A percentile compares a stretch with the other conserved stretches of the same genome.
phyloP scores from a whole-genome alignment of 2,113 vertebrate genomes.

The Chlorocebus sabaeus region DNA sequence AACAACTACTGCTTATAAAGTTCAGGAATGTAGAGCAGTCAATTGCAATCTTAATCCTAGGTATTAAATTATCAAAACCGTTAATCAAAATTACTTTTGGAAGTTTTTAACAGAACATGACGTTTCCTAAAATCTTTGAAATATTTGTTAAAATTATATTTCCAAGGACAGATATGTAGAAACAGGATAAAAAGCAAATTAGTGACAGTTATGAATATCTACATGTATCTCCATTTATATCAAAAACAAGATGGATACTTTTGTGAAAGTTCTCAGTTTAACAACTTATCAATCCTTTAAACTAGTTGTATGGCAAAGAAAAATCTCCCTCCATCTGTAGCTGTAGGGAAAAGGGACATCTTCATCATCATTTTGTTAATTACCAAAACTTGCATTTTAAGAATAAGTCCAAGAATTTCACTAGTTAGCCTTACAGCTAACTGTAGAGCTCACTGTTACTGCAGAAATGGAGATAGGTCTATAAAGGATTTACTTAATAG shows the following conservation, averaged over 20 bases:
- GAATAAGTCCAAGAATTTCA: background rate
- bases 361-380: background rate
- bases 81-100: background rate
- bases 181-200: background rate
- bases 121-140: background rate
- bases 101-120: background rate
- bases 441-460: background rate
- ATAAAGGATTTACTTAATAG: background rate
- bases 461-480: background rate
- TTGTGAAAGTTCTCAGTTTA: background rate
- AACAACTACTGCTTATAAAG: background rate
- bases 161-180: background rate
- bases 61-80: background rate
- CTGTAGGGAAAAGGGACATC: background rate
- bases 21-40: background rate
- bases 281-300: background rate
- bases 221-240: background rate
- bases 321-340: background rate
- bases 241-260: background rate
- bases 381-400: background rate
- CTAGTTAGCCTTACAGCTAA: background rate
- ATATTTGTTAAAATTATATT: constrained; percentile 7
- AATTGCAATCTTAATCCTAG: background rate
- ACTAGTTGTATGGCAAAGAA: background rate
- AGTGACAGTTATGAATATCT: background rate